Conservation (phyloP, 2,113 vertebrate genomes). For the Sebastes schlegelii region DNA sequence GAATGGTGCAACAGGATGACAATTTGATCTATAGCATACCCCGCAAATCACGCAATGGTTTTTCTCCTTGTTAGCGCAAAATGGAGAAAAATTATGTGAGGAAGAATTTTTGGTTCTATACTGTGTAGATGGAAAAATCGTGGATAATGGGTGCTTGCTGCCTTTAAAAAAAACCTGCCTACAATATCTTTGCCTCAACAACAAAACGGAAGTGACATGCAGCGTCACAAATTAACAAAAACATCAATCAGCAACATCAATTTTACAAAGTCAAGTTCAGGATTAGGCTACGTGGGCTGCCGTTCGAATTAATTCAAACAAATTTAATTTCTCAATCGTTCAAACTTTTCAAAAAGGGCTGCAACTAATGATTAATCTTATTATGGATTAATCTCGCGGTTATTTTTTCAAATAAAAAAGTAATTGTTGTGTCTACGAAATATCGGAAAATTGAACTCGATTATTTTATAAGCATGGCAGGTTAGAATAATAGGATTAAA, state of each 20-base stretch:
- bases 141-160: not conserved
- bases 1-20: not conserved
- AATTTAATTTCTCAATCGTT: not conserved
- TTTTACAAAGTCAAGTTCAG: not conserved
- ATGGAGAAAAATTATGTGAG: not conserved
- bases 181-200: not conserved
- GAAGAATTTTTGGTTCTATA: not conserved
- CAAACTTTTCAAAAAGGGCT: not conserved
- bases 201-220: not conserved
- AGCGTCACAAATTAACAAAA: not conserved
- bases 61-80: not conserved
- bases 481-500: too few relatives aligned
- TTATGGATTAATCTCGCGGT: not conserved
- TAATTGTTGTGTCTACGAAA: not conserved
- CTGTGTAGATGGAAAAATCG: not conserved
- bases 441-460: not conserved
- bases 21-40: not conserved
- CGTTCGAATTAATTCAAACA: not conserved
- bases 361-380: not conserved
- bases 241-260: not conserved
- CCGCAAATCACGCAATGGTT: not conserved
- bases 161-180: not conserved
- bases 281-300: not conserved
- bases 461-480: too few relatives aligned
- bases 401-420: not conserved